A percentile compares a stretch with the other conserved stretches of the same genome.
Conservation (phyloP, 2,797 vertebrate species). For the Rhinatrema bivittatum region DNA sequence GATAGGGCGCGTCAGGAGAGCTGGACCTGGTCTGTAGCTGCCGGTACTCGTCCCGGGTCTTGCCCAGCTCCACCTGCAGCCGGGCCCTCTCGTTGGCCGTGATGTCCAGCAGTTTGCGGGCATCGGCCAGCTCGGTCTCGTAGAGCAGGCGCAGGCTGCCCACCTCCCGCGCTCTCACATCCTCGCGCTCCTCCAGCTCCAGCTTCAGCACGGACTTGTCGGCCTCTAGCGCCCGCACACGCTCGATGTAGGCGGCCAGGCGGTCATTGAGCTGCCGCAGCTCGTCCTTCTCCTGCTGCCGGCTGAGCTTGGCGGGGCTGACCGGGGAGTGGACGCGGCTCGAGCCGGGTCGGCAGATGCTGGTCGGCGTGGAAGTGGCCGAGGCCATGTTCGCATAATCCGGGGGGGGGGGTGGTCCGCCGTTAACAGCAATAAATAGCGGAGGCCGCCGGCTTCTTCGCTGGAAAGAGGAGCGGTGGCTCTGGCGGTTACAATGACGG, state of each 20-base stretch:
- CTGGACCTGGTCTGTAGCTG: slow-evolving; percentile 60
- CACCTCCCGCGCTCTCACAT: slow-evolving; percentile 27
- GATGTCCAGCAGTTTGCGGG: slow-evolving; percentile 55
- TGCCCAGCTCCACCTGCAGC: slow-evolving; percentile 62
- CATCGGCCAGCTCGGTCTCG: slow-evolving; percentile 58
- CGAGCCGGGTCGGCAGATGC: slow-evolving; percentile 31
- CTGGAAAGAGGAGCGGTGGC: not conserved
- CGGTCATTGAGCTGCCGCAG: slow-evolving; percentile 69
- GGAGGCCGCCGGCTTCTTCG: not conserved
- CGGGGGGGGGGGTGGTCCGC: too few relatives aligned
- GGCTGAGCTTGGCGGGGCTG: slow-evolving; percentile 46
- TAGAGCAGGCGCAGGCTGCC: slow-evolving; percentile 42
- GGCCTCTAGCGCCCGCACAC: slow-evolving; percentile 52
- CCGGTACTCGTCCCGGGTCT: slow-evolving; percentile 54
- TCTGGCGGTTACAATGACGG: not conserved
- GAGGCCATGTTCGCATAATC: slow-evolving; percentile 54
- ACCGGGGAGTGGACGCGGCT: slow-evolving; percentile 11
- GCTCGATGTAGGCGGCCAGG: slow-evolving; percentile 68
- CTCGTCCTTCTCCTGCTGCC: slow-evolving; percentile 66
- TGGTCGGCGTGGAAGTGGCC: too few relatives aligned
- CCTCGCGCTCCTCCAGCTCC: slow-evolving; percentile 36
- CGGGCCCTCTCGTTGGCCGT: slow-evolving; percentile 61
- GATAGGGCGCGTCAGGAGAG: too few relatives aligned
- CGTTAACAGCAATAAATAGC: too few relatives aligned
- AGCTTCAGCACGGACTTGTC: slow-evolving; percentile 51